Evolutionary conservation across 2,888 invertebrate genomes (phyloP).

Genomic region (Junonia oenone): DNA sequence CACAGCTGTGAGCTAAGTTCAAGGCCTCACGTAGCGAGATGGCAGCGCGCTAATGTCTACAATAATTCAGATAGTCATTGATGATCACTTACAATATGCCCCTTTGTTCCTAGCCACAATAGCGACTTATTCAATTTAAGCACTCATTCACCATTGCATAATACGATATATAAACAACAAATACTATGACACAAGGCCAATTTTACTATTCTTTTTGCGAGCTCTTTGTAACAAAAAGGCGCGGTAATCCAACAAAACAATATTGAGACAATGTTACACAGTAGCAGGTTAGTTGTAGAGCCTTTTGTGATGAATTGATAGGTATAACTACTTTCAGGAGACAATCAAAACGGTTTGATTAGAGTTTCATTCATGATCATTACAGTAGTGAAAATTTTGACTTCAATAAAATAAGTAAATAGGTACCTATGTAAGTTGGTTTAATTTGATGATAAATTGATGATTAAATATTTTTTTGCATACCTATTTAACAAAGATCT

Average conservation of each 20-base stretch:
- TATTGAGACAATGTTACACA: conserved; percentile 1
- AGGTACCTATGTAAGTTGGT: too few species aligned
- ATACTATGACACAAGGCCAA: conserved; percentile 27
- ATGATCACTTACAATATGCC: conserved; percentile 35
- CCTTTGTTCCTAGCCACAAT: conserved; percentile 34
- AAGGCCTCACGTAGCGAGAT: conserved; percentile 46
- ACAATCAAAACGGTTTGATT: neutral
- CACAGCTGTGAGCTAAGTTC: conserved; percentile 51
- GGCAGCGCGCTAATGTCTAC: conserved; percentile 26
- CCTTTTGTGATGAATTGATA: neutral
- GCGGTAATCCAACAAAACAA: conserved; percentile 8
- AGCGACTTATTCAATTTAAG: conserved; percentile 32
- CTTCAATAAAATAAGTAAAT: too few species aligned
- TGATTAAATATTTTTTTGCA: too few species aligned
- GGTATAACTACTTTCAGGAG: neutral
- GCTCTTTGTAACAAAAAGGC: conserved; percentile 8
- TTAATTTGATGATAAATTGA: too few species aligned
- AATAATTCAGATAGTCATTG: conserved; percentile 35
- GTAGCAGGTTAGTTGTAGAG: neutral
- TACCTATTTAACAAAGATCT: too few species aligned
- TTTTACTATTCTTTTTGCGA: conserved; percentile 26
- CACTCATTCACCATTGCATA: conserved; percentile 32
- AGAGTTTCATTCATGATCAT: too few species aligned
- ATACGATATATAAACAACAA: conserved; percentile 29
- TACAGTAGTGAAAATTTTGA: too few species aligned